Evolutionary conservation across 2,797 vertebrate species (phyloP).

Genomic region (Pseudochirops corinnae): DNA sequence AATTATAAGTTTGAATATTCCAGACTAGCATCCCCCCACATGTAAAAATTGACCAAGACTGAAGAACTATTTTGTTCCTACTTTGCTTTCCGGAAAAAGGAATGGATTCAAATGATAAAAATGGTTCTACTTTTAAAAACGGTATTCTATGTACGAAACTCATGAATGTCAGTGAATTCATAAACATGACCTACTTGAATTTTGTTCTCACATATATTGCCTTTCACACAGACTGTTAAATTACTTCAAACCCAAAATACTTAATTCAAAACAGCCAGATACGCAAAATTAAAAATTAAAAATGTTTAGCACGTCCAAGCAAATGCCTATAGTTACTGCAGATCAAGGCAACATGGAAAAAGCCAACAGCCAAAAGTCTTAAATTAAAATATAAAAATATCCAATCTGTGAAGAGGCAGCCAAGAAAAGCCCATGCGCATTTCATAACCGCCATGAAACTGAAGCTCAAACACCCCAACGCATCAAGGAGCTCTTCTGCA

Average conservation of each 20-base stretch:
- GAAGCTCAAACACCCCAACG: constrained; percentile 75
- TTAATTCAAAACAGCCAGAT: constrained; percentile 72
- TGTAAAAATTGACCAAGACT: background rate
- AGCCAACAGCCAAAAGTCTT: constrained; percentile 72
- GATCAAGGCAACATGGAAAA: constrained; percentile 67
- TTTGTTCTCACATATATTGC: constrained; percentile 59
- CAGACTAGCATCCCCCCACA: background rate
- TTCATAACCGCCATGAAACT: constrained; percentile 69
- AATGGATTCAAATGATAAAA: background rate
- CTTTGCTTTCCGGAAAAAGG: background rate
- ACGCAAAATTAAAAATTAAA: constrained; percentile 75
- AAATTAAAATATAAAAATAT: constrained; percentile 64
- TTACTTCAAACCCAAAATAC: constrained; percentile 57
- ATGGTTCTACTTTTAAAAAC: background rate
- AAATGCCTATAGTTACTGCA: constrained; percentile 69
- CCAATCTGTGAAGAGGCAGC: constrained; percentile 75
- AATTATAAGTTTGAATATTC: background rate
- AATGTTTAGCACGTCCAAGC: constrained; percentile 71
- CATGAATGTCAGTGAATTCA: constrained; percentile 36
- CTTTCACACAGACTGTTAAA: constrained; percentile 62
- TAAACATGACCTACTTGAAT: constrained; percentile 53
- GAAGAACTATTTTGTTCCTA: background rate
- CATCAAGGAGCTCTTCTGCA: constrained; percentile 64
- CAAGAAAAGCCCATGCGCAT: constrained; percentile 76
- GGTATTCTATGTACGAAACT: background rate